Evolutionary conservation across 2,113 vertebrate species (phyloP).

Genomic region (Poeciliopsis occidentalis): DNA sequence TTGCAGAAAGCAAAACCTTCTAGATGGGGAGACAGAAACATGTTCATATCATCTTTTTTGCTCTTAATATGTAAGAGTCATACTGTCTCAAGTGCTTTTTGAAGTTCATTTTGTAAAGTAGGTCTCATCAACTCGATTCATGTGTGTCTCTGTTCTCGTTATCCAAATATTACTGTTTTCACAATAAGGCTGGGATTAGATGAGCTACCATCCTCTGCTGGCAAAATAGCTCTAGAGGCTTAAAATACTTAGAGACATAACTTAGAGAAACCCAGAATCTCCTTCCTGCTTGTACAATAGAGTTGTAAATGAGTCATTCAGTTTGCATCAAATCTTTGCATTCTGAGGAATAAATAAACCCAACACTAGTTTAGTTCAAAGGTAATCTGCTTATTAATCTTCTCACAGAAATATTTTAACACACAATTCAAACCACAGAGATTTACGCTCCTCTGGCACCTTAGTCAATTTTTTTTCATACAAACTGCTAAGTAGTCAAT

Average conservation of each 20-base stretch:
- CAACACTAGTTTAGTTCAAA: background rate
- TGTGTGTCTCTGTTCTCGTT: slow-evolving; percentile 15
- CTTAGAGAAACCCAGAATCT: background rate
- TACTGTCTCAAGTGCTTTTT: background rate
- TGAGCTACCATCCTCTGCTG: slow-evolving; percentile 8
- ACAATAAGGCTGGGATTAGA: slow-evolving; percentile 19
- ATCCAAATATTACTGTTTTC: slow-evolving; percentile 21
- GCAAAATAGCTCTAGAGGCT: background rate
- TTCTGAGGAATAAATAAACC: background rate
- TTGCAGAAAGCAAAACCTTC: background rate
- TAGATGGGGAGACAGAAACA: background rate
- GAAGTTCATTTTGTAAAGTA: slow-evolving; percentile 5
- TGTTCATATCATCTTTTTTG: background rate
- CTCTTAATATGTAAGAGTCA: background rate
- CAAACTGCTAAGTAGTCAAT: no score
- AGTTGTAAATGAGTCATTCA: background rate
- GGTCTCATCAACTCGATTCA: slow-evolving; percentile 6
- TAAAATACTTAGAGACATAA: background rate
- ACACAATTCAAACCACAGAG: no score
- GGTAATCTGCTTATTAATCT: background rate
- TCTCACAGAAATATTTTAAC: no score
- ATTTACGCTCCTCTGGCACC: no score
- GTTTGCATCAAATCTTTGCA: background rate
- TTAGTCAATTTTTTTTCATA: no score
- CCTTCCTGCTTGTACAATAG: background rate